Evolutionary conservation across 2,113 vertebrate genomes (phyloP), one percentile per base, ranked within the genome.

Genomic region (Colistium nudipinnis): DNA sequence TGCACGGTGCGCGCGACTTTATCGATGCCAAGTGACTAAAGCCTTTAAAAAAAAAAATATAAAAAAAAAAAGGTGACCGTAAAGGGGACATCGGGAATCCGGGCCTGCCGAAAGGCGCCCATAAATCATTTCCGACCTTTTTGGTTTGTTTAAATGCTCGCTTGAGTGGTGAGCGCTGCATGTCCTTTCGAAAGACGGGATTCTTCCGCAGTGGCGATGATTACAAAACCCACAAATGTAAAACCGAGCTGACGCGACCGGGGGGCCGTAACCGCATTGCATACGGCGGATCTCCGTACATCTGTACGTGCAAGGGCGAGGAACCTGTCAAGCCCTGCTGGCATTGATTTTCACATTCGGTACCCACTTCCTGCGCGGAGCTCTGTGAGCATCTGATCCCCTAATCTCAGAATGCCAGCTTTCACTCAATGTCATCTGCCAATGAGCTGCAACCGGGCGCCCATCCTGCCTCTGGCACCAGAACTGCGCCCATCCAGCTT

Each of bases 371-470:
- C 80, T 85, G 83, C 78, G 63, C 54, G 56, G 73, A 83, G 76
- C 74, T 27, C 85, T 77, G 82, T 73, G 80, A 84, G 87, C 85
- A 90, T 87, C 83, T 90, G 88, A 92, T 88, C 90, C 88, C 44
- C 90, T 90, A 92, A 93, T 92, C 88, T 87, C 85, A 74, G 65
- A 69, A 83, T 83, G 83, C 86, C 88, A 91, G 88, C 83, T 83
- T 85, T 90, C 83, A 80, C 86, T 90, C 87, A 90, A 87, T 88
- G 91, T 91, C 91, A 92, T 88, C 85, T 89, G 89, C 88, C 90
- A 88, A 81, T 89, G 89, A 89, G 89, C 89, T 91, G 92, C 87
- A 85, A 91, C 88, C 87, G 77, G 84, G 85, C 85, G 84, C 77
- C 89, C 83, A 82, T 89, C 88, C 87, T 77, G 83, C 87, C 82